These are phyloP conservation scores for Muscidifurax raptorellus DNA, from an alignment of 1,140 invertebrate genomes.

Conservation along the genomic window DNA sequence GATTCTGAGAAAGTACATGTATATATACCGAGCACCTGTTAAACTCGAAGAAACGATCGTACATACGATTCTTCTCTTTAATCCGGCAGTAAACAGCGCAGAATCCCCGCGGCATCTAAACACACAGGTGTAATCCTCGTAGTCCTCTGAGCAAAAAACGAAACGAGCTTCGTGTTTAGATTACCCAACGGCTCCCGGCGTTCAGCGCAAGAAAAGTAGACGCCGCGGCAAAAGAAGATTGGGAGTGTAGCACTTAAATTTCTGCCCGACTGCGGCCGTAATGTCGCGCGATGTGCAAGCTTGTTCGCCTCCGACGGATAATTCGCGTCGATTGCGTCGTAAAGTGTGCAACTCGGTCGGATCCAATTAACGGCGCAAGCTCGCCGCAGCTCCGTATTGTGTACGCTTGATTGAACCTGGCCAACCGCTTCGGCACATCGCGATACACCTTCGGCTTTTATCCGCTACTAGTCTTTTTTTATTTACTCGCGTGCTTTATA, in stretches of 20 bases:
- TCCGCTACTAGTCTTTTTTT: not conserved
- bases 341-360: constrained; percentile 28
- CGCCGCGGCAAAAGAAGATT: constrained; percentile 2
- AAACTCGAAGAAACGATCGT: no score
- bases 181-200: not conserved
- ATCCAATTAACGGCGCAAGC: constrained; percentile 46
- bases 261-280: not conserved
- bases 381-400: not conserved
- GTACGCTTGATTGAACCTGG: constrained; percentile 23
- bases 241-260: constrained; percentile 25
- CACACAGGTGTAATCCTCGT: not conserved
- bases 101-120: not conserved
- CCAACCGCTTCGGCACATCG: constrained; percentile 16
- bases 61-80: no score
- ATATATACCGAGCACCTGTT: no score
- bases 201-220: not conserved
- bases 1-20: no score
- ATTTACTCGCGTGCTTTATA: constrained; percentile 1
- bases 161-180: constrained; percentile 8
- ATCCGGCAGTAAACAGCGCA: no score
- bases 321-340: constrained; percentile 49
- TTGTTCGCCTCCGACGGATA: constrained; percentile 23
- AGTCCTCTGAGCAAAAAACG: not conserved
- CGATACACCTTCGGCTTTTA: constrained; percentile 10
- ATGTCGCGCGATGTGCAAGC: constrained; percentile 19